Evolutionary conservation across 2,888 invertebrate species (phyloP).

Genomic region (Napeogenes sylphis): DNA sequence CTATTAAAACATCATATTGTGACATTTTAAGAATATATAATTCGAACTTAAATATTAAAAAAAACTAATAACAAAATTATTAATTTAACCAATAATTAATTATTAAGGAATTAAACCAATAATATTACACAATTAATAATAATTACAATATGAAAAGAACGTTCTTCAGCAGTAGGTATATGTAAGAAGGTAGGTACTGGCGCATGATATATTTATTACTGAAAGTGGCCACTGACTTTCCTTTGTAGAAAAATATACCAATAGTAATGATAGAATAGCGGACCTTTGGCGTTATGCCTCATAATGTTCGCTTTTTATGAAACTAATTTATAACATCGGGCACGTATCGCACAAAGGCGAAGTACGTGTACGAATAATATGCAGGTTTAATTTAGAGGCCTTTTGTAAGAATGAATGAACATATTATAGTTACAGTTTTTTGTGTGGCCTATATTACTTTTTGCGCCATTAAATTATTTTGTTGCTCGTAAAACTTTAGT

Average conservation of each 20-base stretch:
- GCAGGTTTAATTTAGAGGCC: conserved; percentile 6
- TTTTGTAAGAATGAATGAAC: conserved; percentile 7
- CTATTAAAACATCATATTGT: too few species aligned
- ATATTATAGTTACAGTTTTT: conserved; percentile 1
- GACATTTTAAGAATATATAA: too few species aligned
- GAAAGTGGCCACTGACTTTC: neutral
- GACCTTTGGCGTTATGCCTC: conserved; percentile 9
- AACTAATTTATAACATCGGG: conserved; percentile 65
- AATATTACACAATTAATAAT: too few species aligned
- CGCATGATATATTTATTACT: too few species aligned
- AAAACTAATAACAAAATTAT: too few species aligned
- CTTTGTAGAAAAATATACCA: conserved; percentile 9
- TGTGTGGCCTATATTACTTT: conserved; percentile 5
- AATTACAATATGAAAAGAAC: too few species aligned
- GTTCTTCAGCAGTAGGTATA: too few species aligned
- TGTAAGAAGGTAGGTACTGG: too few species aligned
- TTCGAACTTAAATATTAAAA: too few species aligned
- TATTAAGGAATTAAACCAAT: too few species aligned
- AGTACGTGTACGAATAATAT: conserved; percentile 25
- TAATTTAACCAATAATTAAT: too few species aligned
- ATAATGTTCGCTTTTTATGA: conserved; percentile 44
- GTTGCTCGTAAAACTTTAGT: neutral
- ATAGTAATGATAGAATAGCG: conserved; percentile 10
- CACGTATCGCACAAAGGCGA: conserved; percentile 34
- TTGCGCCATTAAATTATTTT: conserved; percentile 4